Percentiles rank a stretch among this genome's conserved stretches.
Evolutionary conservation across 2,113 vertebrate genomes (phyloP).

Genomic region (Pterophyllum scalare): DNA sequence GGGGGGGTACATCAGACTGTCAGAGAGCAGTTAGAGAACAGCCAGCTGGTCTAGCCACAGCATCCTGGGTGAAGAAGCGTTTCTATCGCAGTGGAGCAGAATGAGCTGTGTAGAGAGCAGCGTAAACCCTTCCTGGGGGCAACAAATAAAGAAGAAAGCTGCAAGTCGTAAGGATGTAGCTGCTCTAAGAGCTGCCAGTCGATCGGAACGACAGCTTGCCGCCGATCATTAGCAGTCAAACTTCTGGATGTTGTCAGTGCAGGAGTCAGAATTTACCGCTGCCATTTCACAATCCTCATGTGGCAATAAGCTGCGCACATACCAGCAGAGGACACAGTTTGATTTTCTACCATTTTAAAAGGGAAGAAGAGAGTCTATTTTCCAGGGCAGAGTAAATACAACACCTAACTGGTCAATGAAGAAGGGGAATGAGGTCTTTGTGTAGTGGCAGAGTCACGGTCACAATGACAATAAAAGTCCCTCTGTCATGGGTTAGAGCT

Average conservation of each 20-base stretch:
- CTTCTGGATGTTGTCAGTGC: not conserved
- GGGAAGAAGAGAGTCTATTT: slow-evolving; percentile 44
- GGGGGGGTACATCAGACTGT: slow-evolving; percentile 49
- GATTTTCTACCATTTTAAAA: not conserved
- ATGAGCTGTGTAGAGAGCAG: slow-evolving; percentile 37
- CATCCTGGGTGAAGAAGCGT: slow-evolving; percentile 45
- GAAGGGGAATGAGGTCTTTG: slow-evolving; percentile 58
- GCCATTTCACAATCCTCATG: not conserved
- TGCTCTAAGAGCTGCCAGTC: slow-evolving; percentile 1
- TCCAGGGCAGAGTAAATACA: slow-evolving; percentile 46
- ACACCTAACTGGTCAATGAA: slow-evolving; percentile 56
- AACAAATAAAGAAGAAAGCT: not conserved
- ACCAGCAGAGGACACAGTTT: not conserved
- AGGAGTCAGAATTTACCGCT: not conserved
- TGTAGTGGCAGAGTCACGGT: slow-evolving; percentile 52
- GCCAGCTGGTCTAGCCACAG: slow-evolving; percentile 64
- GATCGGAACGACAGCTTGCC: not conserved
- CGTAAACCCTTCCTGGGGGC: slow-evolving; percentile 6
- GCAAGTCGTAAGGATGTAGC: not conserved
- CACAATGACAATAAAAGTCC: slow-evolving; percentile 64
- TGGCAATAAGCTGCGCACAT: not conserved
- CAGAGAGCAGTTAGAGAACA: slow-evolving; percentile 63
- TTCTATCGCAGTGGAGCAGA: slow-evolving; percentile 49
- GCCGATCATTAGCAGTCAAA: not conserved
- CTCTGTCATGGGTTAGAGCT: slow-evolving; percentile 58